These are phyloP conservation scores for Madoqua kirkii DNA, from an alignment of 2,113 vertebrate genomes.

Conservation along the genomic window DNA sequence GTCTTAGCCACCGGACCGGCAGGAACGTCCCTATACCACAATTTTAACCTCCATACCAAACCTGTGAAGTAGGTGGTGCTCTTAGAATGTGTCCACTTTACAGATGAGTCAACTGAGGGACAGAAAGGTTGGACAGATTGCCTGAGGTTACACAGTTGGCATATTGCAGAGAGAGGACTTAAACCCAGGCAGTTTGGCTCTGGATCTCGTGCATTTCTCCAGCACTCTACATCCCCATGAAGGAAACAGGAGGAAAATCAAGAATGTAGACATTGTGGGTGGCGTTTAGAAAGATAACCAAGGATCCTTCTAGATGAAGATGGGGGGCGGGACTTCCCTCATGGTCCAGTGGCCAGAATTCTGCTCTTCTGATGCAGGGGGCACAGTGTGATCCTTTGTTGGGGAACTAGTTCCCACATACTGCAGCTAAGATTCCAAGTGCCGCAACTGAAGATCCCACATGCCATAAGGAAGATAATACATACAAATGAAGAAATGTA, in stretches of 20 bases:
- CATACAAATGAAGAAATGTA: background rate
- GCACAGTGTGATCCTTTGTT: background rate
- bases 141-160: background rate
- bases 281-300: background rate
- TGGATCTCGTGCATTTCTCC: background rate
- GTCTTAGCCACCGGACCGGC: background rate
- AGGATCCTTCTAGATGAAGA: background rate
- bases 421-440: background rate
- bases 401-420: background rate
- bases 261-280: background rate
- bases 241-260: background rate
- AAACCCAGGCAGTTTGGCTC: background rate
- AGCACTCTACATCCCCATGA: rapidly evolving
- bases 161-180: no score
- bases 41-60: background rate
- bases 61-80: background rate
- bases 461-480: background rate
- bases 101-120: background rate
- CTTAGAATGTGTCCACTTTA: no score
- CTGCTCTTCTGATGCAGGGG: background rate
- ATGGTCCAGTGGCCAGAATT: background rate
- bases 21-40: background rate
- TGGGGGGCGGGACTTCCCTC: background rate
- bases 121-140: background rate
- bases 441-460: rapidly evolving